Percentiles rank a stretch among this genome's conserved stretches.
phyloP scores from a whole-genome alignment of 2,113 vertebrate genomes.

The Poecilia latipinna region DNA sequence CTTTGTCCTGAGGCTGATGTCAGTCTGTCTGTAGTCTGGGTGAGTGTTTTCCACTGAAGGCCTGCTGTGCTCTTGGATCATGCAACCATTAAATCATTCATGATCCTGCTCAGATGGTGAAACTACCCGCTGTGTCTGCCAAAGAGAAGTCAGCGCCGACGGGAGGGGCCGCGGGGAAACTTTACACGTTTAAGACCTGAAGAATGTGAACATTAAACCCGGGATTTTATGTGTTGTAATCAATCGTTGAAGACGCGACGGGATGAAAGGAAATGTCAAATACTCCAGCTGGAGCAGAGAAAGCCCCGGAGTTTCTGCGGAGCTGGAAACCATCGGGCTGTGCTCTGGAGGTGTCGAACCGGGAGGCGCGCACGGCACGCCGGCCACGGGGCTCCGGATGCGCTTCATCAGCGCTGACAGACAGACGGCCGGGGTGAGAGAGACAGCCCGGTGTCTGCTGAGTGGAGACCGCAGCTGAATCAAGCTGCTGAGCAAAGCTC shows the following conservation, averaged over 20 bases:
- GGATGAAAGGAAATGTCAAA: neutral
- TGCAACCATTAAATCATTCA: constrained; percentile 54
- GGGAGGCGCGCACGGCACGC: neutral
- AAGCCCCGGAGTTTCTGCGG: too few relatives aligned
- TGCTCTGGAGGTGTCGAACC: neutral
- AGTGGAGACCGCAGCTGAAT: neutral
- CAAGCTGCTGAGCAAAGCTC: neutral
- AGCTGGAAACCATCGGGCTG: neutral
- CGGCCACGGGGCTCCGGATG: constrained; percentile 5
- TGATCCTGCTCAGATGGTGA: constrained; percentile 24
- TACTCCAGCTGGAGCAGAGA: neutral
- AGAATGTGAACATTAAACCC: neutral
- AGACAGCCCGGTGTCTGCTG: constrained; percentile 25
- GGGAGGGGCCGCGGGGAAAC: neutral
- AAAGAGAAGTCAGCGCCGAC: too few relatives aligned
- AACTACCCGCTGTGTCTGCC: constrained; percentile 25
- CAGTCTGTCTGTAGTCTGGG: neutral
- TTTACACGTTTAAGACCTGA: constrained; percentile 2
- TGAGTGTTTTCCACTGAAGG: constrained; percentile 6
- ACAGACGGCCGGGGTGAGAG: constrained; percentile 27
- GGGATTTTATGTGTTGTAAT: neutral
- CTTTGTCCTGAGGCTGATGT: neutral
- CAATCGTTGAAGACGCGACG: neutral
- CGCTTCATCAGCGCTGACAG: constrained; percentile 14
- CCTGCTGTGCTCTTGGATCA: constrained; percentile 36